Base-by-base conservation (phyloP, 1,140 invertebrate genomes). In the Trachelipus rathkii region DNA sequence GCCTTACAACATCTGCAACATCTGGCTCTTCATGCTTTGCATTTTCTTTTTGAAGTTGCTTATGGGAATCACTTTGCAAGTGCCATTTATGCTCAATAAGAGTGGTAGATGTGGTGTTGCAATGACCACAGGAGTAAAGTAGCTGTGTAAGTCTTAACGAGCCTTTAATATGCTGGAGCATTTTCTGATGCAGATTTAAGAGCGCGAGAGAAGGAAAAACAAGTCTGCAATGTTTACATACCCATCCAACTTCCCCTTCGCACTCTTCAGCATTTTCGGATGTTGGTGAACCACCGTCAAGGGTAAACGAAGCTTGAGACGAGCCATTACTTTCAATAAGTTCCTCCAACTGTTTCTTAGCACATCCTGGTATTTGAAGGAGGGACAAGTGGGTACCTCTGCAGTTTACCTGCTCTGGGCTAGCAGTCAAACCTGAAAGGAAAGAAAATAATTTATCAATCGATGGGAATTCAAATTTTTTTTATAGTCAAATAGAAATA, bases 201-300 rank as follows among this genome's bases (percentile, higher is more conserved):
- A 60, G 11, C 11, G 50, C 11, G 8, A 60, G 50, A 60, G 50
- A 60, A 60, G 50, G 50, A 60, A 60, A 60, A 15, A 60, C 50
- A 19, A 60, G 50, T 19, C 50, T 60, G 19, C 50, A 60, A 19
- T 13, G 1, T 19, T 60, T 60, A 60, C 50, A 60, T 60, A 60
- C 50, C 50, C 50, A 60, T 60, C 50, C 50, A 60, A 60, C 50
- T 60, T 60, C 50, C 19, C 50, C 50, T 60, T 60, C 50, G 19
- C 50, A 60, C 19, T 60, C 50, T 60, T 60, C 19, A 19, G 50
- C 50, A 60, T 60, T 60, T 19, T 60, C 50, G 11, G 50, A 60
- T 0, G 19, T 15, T 13, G 50, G 50, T 15, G 11, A 15, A 15
- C 50, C 50, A 1, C 50, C 50, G 19, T 60, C 50, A 60, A 60